Evolutionary conservation across 2,888 invertebrate species (phyloP), one percentile per base, ranked within the genome.

Genomic region (Belgica antarctica): DNA sequence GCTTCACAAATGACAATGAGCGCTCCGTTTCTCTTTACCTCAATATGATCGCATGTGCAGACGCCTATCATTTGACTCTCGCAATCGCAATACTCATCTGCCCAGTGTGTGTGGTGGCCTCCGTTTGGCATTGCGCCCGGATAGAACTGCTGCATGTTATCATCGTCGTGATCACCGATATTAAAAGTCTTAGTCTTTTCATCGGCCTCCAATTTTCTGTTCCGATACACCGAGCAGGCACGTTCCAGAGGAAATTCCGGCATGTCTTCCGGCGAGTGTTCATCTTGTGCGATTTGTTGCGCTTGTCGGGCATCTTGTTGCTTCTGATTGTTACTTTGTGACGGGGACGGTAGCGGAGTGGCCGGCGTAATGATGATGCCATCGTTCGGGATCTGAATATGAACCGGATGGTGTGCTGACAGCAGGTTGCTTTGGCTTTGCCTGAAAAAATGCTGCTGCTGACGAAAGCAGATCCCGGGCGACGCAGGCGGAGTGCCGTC

Each of bases 281-380:
- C 7, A 5, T 70, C 61, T 27, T 12, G 25, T 12, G 25, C 15
- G 36, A 57, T 28, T 12, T 28, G 8, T 12, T 77, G 78, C 57
- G 24, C 7, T 12, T n/a, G 52, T 41, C 25, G 15, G 2, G 1
- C 24, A 66, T 25, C 46, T 22, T 17, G 28, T 69, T 31, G 46
- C 59, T 69, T 46, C 28, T 52, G 12, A 24, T 36, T 8, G 19
- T 34, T 57, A 17, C 62, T 76, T 76, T 22, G 80, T 17, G 80
- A 79, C n/a, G 80, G 80, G 72, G 80, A 80, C 70, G 80, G 77
- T 74, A 78, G 77, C 71, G 80, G 80, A 71, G 80, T 80, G 73
- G 80, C 80, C 73, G 80, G 79, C 74, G 79, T 80, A 72, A 80
- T 77, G 73, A 80, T 80, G 72, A 80, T 79, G 62, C 78, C 73